These are phyloP conservation scores for Danio tinwini DNA, from an alignment of 2,797 vertebrate species.

Conservation along the genomic window DNA sequence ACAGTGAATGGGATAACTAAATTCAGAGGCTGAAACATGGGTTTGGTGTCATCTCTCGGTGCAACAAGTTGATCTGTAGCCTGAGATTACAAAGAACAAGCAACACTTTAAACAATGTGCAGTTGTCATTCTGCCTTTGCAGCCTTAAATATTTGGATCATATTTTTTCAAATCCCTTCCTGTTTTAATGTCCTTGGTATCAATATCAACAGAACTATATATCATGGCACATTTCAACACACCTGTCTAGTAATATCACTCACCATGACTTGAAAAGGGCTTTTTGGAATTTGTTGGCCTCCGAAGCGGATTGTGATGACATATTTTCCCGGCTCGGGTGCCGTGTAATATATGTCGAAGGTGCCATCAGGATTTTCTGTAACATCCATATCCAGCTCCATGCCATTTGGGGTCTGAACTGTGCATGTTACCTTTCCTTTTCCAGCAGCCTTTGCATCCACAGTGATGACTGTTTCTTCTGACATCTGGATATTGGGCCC, in stretches of 20 bases:
- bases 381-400: slow-evolving; percentile 94
- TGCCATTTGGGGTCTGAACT: slow-evolving; percentile 91
- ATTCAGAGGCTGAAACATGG: slow-evolving; percentile 91
- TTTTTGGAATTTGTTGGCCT: slow-evolving; percentile 94
- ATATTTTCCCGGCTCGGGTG: slow-evolving; percentile 94
- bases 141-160: neutral
- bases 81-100: slow-evolving; percentile 66
- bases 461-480: slow-evolving; percentile 94
- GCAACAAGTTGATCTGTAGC: slow-evolving; percentile 91
- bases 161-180: neutral
- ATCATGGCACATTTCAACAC: neutral
- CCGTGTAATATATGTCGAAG: slow-evolving; percentile 98
- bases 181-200: neutral
- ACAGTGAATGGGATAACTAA: slow-evolving; percentile 93
- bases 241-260: slow-evolving; percentile 58
- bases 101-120: neutral
- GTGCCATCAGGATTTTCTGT: slow-evolving; percentile 95
- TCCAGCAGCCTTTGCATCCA: slow-evolving; percentile 95
- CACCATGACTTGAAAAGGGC: slow-evolving; percentile 95
- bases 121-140: neutral
- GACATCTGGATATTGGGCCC: slow-evolving; percentile 91
- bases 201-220: neutral
- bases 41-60: slow-evolving; percentile 84
- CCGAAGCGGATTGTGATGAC: slow-evolving; percentile 96
- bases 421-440: slow-evolving; percentile 98